A percentile compares a stretch with the other conserved stretches of the same genome.
Conservation (phyloP, 2,888 invertebrate genomes). For the Cheilosia variabilis region DNA sequence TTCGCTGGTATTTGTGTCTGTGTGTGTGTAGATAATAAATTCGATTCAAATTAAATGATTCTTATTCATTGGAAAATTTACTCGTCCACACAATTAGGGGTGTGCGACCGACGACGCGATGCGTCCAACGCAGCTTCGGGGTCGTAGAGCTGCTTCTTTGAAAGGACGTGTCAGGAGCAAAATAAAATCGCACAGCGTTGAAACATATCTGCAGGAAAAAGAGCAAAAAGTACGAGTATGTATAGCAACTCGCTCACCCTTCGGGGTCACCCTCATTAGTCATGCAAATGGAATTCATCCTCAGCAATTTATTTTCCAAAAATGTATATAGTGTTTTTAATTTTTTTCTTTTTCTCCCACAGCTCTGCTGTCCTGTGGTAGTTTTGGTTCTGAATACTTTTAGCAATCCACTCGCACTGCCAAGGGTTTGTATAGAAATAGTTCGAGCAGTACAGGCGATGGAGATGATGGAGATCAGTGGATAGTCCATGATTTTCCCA, state of each 20-base stretch:
- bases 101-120: conserved; percentile 33
- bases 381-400: conserved; percentile 1
- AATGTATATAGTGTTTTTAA: conserved; percentile 13
- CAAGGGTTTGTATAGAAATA: not conserved
- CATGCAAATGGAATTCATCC: conserved; percentile 72
- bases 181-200: conserved; percentile 8
- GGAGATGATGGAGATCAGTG: no score
- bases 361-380: not conserved
- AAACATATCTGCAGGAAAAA: conserved; percentile 30
- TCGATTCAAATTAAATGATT: conserved; percentile 69
- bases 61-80: conserved; percentile 63
- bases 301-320: conserved; percentile 55
- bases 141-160: conserved; percentile 21
- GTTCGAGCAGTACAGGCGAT: not conserved
- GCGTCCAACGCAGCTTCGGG: conserved; percentile 1
- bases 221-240: not conserved
- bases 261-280: conserved; percentile 58
- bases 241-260: conserved; percentile 1
- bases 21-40: conserved; percentile 48
- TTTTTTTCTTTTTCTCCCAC: not conserved
- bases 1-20: not conserved
- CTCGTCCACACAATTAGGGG: conserved; percentile 59
- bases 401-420: not conserved
- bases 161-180: conserved; percentile 27
- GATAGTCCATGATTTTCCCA: no score